Conservation (phyloP, 2,888 invertebrate species). For the Caenorhabditis sp. region DNA sequence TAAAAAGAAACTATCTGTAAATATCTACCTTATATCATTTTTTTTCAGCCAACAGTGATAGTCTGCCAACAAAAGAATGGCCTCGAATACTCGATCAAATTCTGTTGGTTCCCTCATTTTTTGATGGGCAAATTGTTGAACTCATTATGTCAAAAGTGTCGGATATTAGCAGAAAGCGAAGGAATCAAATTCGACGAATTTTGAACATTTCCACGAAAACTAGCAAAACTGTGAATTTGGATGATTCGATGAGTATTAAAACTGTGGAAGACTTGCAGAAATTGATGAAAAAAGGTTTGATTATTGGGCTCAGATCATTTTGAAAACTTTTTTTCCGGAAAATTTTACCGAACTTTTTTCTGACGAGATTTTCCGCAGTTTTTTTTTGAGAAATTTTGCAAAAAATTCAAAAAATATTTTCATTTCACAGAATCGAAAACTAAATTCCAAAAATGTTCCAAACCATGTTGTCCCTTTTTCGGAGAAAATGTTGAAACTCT, state of each 20-base stretch:
- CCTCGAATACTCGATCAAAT: conserved; percentile 19
- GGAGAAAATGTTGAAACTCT: too few relatives aligned
- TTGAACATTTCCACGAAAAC: conserved; percentile 10
- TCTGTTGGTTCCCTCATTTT: conserved; percentile 13
- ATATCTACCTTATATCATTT: too few relatives aligned
- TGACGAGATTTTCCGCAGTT: too few relatives aligned
- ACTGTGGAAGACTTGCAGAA: conserved; percentile 33
- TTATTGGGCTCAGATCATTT: too few relatives aligned
- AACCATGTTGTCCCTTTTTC: too few relatives aligned
- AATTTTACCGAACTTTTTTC: too few relatives aligned
- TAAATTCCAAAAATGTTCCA: conserved; percentile 13
- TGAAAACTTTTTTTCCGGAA: too few relatives aligned
- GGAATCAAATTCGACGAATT: conserved; percentile 22
- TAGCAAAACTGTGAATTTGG: background rate
- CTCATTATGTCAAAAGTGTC: background rate
- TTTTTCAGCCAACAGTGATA: conserved; percentile 20
- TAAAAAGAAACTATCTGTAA: too few relatives aligned
- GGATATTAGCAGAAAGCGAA: conserved; percentile 15
- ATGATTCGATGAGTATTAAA: conserved; percentile 3
- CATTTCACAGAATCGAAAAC: background rate
- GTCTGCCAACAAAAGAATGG: conserved; percentile 14
- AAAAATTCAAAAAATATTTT: too few relatives aligned
- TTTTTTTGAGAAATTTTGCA: background rate
- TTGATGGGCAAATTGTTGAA: background rate
- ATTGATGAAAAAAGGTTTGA: conserved; percentile 9